These are phyloP conservation scores for Nineta flava DNA, from an alignment of 2,888 invertebrate genomes.

Conservation along the genomic window DNA sequence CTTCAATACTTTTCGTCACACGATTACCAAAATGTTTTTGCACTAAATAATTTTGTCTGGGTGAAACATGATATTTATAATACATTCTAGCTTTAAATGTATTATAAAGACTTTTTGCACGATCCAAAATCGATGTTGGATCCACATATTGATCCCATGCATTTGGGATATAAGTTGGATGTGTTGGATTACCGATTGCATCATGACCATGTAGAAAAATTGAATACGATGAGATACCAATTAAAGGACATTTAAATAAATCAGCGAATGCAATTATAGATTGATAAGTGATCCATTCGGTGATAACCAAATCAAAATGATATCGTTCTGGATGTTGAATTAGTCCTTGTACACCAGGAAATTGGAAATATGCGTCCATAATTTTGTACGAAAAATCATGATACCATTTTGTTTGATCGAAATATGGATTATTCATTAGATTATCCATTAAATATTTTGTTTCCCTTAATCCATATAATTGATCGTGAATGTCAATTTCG, in stretches of 20 bases:
- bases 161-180: constrained; percentile 11
- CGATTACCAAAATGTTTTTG: constrained; percentile 10
- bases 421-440: constrained; percentile 2
- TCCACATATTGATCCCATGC: neutral
- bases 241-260: constrained; percentile 16
- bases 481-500: constrained; percentile 23
- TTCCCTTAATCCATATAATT: constrained; percentile 18
- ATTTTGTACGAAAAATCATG: constrained; percentile 9
- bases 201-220: constrained; percentile 5
- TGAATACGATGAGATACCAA: constrained; percentile 14
- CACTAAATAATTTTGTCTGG: constrained; percentile 9
- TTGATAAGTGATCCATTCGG: constrained; percentile 14
- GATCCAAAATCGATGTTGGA: neutral
- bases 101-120: neutral
- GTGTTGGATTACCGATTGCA: constrained; percentile 13
- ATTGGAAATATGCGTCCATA: constrained; percentile 9
- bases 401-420: neutral
- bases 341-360: constrained; percentile 8
- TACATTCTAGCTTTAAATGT: constrained; percentile 1
- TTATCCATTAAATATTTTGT: no score
- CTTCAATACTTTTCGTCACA: constrained; percentile 5
- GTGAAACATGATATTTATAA: constrained; percentile 6
- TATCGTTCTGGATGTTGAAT: constrained; percentile 4
- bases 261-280: constrained; percentile 12
- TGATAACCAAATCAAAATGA: constrained; percentile 19